These are phyloP conservation scores for Junonia oenone DNA, from an alignment of 2,888 invertebrate species.

Conservation along the genomic window DNA sequence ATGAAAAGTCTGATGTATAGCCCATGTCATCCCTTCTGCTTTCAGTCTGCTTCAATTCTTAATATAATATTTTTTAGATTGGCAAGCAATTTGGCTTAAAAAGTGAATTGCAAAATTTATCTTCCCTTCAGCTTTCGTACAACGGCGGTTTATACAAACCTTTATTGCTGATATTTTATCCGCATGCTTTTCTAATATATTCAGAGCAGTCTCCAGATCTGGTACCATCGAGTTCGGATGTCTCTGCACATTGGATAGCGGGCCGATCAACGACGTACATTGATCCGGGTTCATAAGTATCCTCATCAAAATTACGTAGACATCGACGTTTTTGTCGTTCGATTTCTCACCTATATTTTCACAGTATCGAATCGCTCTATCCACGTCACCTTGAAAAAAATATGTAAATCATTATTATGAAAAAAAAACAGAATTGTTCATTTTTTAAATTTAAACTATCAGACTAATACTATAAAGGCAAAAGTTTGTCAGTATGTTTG, in stretches of 20 bases:
- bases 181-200: conserved; percentile 90
- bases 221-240: conserved; percentile 83
- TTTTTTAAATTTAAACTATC: background rate
- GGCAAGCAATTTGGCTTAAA: too few species aligned
- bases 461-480: background rate
- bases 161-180: conserved; percentile 90
- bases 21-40: too few species aligned
- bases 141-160: conserved; percentile 63
- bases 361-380: conserved; percentile 92
- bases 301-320: conserved; percentile 82
- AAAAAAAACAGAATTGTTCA: too few species aligned
- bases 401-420: background rate
- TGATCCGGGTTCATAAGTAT: conserved; percentile 63
- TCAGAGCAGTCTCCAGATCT: conserved; percentile 88
- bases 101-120: too few species aligned
- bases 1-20: too few species aligned
- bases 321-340: conserved; percentile 62
- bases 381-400: conserved; percentile 81
- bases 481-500: too few species aligned
- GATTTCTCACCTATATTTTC: conserved; percentile 81
- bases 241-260: conserved; percentile 61
- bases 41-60: too few species aligned
- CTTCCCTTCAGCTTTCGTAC: too few species aligned
- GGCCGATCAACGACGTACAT: conserved; percentile 53
- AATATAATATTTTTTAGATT: too few species aligned